These are phyloP conservation scores for Sarcophaga peregrina DNA, from an alignment of 1,140 invertebrate genomes.

Conservation along the genomic window DNA sequence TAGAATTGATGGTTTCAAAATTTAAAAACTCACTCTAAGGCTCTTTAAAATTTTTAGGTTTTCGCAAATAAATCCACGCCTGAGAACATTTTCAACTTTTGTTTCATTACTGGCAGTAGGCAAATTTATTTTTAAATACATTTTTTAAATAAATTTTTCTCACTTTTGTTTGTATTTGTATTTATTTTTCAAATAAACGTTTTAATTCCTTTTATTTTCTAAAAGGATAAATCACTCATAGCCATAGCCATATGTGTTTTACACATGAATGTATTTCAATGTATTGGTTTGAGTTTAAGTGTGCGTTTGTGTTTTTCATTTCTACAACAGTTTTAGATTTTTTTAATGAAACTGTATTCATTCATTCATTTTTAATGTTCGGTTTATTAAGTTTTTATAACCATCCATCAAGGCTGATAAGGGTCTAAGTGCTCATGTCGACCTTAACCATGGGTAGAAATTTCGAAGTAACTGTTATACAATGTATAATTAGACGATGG, in stretches of 20 bases:
- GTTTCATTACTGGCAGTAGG: not conserved
- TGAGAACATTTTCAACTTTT: not conserved
- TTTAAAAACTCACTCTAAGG: not conserved
- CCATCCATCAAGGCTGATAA: not conserved
- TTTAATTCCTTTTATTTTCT: not conserved
- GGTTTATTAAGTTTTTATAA: not conserved
- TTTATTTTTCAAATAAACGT: not conserved
- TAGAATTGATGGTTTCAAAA: not conserved
- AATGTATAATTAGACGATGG: no score
- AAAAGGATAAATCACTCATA: not conserved
- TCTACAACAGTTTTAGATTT: not conserved
- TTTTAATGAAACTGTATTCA: not conserved
- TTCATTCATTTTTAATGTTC: not conserved
- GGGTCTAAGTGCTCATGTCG: slow-evolving; percentile 3
- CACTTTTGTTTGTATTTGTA: not conserved
- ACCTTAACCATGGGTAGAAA: no score
- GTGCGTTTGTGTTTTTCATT: not conserved
- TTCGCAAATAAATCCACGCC: no score
- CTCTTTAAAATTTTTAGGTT: not conserved
- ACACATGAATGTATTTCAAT: not conserved
- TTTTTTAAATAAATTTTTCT: not conserved
- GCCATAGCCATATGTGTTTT: not conserved
- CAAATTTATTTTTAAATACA: no score
- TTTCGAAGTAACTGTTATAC: no score
- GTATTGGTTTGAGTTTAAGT: not conserved